A percentile compares a stretch with the other conserved stretches of the same genome.
phyloP scores from a whole-genome alignment of 2,797 vertebrate species.

The Danio albolineatus region DNA sequence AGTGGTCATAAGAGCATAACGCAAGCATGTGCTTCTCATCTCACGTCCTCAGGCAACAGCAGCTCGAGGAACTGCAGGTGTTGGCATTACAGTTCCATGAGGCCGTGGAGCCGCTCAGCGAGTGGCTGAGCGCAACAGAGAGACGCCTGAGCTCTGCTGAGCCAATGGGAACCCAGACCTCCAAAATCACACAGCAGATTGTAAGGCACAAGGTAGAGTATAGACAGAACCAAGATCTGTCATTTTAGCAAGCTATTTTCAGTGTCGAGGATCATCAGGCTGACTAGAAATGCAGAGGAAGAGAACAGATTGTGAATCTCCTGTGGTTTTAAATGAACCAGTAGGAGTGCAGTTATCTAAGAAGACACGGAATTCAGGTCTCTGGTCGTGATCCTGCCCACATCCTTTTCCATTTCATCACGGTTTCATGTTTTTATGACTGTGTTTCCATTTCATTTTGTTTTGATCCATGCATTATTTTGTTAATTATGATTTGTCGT shows the following conservation, averaged over 20 bases:
- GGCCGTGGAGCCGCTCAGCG: slow-evolving; percentile 91
- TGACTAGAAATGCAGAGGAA: background rate
- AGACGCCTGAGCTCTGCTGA: slow-evolving; percentile 93
- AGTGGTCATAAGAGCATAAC: slow-evolving; percentile 8
- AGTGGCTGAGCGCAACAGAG: slow-evolving; percentile 94
- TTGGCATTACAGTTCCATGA: slow-evolving; percentile 97
- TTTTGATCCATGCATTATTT: slow-evolving; percentile 49
- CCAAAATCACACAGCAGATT: slow-evolving; percentile 98
- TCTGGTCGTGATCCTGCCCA: slow-evolving; percentile 9
- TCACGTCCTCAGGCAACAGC: slow-evolving; percentile 83
- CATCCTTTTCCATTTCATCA: slow-evolving; percentile 30
- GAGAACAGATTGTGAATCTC: slow-evolving; percentile 6
- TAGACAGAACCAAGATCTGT: background rate
- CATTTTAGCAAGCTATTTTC: slow-evolving; percentile 3
- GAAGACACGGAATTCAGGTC: background rate
- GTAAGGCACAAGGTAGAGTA: slow-evolving; percentile 90
- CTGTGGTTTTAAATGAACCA: slow-evolving; percentile 11
- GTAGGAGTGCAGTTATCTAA: background rate
- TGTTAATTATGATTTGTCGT: slow-evolving; percentile 49
- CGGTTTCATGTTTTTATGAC: slow-evolving; percentile 24
- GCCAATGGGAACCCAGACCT: slow-evolving; percentile 95
- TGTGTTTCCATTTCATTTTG: slow-evolving; percentile 16
- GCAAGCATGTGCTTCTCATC: slow-evolving; percentile 7
- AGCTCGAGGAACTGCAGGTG: slow-evolving; percentile 95
- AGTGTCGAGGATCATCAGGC: slow-evolving; percentile 1